Evolutionary conservation across 2,888 invertebrate genomes (phyloP).

Genomic region (Bimastos eiseni): DNA sequence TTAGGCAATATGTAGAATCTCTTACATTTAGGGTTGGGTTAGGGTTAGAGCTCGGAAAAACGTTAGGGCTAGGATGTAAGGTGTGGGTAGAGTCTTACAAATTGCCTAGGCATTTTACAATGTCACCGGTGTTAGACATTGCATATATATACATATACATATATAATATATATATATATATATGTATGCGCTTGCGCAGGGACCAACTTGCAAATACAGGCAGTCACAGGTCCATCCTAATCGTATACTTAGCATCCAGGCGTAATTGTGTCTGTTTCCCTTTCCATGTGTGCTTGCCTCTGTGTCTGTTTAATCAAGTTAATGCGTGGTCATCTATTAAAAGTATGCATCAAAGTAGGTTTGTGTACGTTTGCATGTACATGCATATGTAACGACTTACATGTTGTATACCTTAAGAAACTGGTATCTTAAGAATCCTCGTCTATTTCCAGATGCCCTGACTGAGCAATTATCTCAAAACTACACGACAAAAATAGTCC

Average conservation of each 20-base stretch:
- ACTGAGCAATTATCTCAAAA: background rate
- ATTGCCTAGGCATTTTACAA: too few species aligned
- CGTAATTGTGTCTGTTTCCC: background rate
- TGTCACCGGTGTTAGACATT: too few species aligned
- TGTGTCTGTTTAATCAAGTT: background rate
- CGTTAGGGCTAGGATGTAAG: too few species aligned
- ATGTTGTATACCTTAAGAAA: background rate
- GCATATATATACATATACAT: too few species aligned
- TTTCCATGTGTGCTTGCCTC: background rate
- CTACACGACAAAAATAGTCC: background rate
- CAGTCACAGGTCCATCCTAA: background rate
- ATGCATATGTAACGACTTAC: background rate
- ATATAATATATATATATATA: too few species aligned
- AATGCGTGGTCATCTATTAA: background rate
- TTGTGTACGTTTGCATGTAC: background rate
- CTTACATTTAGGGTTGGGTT: too few species aligned
- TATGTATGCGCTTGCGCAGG: background rate
- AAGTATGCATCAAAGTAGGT: background rate
- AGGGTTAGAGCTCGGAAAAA: too few species aligned
- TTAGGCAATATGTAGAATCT: too few species aligned
- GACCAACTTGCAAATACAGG: background rate
- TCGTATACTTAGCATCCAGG: background rate
- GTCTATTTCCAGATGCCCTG: background rate
- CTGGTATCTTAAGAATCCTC: background rate
- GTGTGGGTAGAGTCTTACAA: too few species aligned